These are phyloP conservation scores for Ataeniobius toweri DNA, from an alignment of 2,797 vertebrate species.

Conservation along the genomic window DNA sequence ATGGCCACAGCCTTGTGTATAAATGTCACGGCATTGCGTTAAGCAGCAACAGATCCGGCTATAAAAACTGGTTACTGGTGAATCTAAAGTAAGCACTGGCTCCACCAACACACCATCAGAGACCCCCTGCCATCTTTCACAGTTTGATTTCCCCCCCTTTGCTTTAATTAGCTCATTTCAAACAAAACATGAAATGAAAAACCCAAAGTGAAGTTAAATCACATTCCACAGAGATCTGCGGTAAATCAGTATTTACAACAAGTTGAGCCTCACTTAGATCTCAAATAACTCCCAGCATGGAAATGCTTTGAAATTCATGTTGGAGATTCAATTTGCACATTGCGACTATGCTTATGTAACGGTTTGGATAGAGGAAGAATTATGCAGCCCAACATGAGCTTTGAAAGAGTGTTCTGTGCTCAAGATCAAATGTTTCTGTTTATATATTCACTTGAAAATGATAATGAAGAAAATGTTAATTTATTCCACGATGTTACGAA, in stretches of 20 bases:
- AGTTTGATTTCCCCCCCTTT: slow-evolving; percentile 52
- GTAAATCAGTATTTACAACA: slow-evolving; percentile 12
- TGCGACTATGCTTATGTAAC: not conserved
- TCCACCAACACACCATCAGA: slow-evolving; percentile 71
- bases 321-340: slow-evolving; percentile 15
- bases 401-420: slow-evolving; percentile 5
- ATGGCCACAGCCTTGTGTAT: slow-evolving; percentile 42
- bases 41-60: slow-evolving; percentile 61
- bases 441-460: not conserved
- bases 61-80: slow-evolving; percentile 69
- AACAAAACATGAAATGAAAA: slow-evolving; percentile 63
- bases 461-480: not conserved
- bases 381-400: not conserved
- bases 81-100: slow-evolving; percentile 73
- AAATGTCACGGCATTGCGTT: slow-evolving; percentile 61
- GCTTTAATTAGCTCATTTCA: slow-evolving; percentile 80
- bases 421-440: not conserved
- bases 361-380: slow-evolving; percentile 12
- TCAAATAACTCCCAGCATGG: slow-evolving; percentile 21
- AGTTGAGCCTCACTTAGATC: slow-evolving; percentile 16
- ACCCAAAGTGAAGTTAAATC: slow-evolving; percentile 43
- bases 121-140: slow-evolving; percentile 66
- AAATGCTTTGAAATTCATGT: slow-evolving; percentile 11
- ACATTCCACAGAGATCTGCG: slow-evolving; percentile 48
- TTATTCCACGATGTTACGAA: not conserved